Conservation (phyloP, 2,113 vertebrate genomes). For the Anguilla rostrata region DNA sequence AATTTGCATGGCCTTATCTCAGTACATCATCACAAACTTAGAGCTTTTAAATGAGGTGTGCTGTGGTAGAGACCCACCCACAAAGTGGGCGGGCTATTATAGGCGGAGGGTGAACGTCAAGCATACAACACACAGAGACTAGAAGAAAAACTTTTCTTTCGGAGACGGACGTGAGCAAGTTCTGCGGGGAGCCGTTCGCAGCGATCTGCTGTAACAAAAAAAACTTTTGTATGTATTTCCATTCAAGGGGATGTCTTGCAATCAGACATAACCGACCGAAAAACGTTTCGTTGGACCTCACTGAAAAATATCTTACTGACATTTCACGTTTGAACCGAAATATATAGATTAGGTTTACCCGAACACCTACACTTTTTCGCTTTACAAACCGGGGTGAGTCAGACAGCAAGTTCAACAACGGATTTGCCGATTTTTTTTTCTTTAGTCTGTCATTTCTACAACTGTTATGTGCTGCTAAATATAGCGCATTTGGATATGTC, state of each 20-base stretch:
- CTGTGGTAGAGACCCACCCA: neutral
- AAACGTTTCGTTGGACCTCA: constrained; percentile 11
- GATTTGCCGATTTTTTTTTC: constrained; percentile 22
- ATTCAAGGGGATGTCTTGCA: neutral
- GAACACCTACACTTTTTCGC: constrained; percentile 24
- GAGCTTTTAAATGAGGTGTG: neutral
- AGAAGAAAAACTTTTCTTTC: neutral
- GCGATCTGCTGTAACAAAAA: neutral
- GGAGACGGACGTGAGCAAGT: neutral
- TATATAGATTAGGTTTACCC: neutral
- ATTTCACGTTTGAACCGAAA: constrained; percentile 14
- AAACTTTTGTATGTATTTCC: neutral
- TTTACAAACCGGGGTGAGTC: constrained; percentile 17
- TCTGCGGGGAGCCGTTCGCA: neutral
- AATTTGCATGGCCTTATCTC: neutral
- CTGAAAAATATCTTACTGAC: constrained; percentile 13
- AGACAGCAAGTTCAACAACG: constrained; percentile 10
- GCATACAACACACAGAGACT: neutral
- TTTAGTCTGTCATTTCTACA: constrained; percentile 18
- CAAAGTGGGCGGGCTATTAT: neutral
- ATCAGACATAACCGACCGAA: neutral
- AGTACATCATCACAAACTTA: neutral
- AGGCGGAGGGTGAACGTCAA: neutral
- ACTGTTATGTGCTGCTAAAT: constrained; percentile 24
- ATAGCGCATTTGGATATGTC: constrained; percentile 35